These are phyloP conservation scores for Alcis repandata DNA, from an alignment of 2,888 invertebrate species.

Conservation along the genomic window DNA sequence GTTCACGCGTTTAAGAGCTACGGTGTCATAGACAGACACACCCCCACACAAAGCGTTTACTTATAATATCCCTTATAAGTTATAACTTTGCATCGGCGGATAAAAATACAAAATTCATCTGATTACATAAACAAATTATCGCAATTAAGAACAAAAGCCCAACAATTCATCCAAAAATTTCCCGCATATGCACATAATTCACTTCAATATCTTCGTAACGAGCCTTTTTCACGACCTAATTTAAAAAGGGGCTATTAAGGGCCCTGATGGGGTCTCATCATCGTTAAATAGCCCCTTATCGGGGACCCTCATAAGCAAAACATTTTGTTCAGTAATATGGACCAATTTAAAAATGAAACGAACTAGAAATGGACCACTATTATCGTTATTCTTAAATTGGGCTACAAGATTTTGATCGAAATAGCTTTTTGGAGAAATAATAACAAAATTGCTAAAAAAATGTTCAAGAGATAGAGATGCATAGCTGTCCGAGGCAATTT, in stretches of 20 bases:
- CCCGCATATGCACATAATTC: constrained; percentile 22
- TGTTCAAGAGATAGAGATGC: too few species aligned
- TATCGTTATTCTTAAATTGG: constrained; percentile 6
- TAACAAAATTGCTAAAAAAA: too few species aligned
- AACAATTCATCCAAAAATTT: constrained; percentile 23
- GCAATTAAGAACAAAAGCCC: background rate
- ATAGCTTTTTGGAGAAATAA: background rate
- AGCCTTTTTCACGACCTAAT: constrained; percentile 27
- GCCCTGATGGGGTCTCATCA: constrained; percentile 16
- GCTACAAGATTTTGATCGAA: background rate
- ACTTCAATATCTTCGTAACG: constrained; percentile 24
- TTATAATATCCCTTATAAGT: too few species aligned
- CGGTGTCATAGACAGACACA: background rate
- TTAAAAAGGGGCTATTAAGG: constrained; percentile 32
- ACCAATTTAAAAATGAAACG: constrained; percentile 6
- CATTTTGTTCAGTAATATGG: constrained; percentile 9
- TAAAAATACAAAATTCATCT: background rate
- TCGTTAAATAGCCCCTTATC: constrained; percentile 21
- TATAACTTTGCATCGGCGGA: too few species aligned
- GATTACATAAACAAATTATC: background rate
- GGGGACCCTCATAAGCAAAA: constrained; percentile 20
- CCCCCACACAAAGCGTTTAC: too few species aligned
- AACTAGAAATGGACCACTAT: constrained; percentile 10
- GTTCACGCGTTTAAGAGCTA: too few species aligned
- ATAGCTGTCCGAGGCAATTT: too few species aligned